A percentile compares a stretch with the other conserved stretches of the same genome.
Conservation (phyloP, 2,888 invertebrate species). For the Heliconius erato region DNA sequence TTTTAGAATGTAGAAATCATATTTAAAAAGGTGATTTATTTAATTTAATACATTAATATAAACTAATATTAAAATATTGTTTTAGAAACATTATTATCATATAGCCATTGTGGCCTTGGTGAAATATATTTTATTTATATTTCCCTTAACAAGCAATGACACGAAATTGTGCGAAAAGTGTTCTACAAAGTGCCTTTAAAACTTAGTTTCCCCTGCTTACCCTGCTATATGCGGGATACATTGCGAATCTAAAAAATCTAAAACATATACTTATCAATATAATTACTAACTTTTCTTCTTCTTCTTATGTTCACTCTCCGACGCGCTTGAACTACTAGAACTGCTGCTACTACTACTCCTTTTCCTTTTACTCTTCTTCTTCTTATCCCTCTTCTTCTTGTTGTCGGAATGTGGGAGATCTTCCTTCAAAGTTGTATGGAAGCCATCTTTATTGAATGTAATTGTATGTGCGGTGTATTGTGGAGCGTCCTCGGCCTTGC, state of each 20-base stretch:
- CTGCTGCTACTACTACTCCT: conserved; percentile 67
- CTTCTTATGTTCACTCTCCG: conserved; percentile 77
- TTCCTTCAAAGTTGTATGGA: conserved; percentile 72
- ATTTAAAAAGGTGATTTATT: no score
- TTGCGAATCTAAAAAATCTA: neutral
- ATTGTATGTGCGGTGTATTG: conserved; percentile 80
- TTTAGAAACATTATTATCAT: neutral
- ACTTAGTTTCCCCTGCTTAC: neutral
- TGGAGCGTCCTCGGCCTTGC: conserved; percentile 67
- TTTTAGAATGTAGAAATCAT: no score
- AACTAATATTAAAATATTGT: no score
- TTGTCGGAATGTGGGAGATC: conserved; percentile 60
- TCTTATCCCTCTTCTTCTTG: conserved; percentile 86
- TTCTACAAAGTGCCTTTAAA: no score
- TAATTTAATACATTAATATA: no score
- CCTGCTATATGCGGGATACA: neutral
- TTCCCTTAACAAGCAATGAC: no score
- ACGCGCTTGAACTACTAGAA: conserved; percentile 64
- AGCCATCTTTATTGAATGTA: conserved; percentile 80
- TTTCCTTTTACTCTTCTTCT: conserved; percentile 73
- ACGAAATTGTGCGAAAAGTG: no score
- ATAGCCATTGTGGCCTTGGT: neutral
- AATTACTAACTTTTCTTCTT: conserved; percentile 83
- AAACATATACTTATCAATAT: neutral
- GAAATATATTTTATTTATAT: neutral